Evolutionary conservation across 53 echinoderm and acorn worm species (phyloP), one percentile per base, ranked within the genome.

Genomic region (Stichopus horrens): DNA sequence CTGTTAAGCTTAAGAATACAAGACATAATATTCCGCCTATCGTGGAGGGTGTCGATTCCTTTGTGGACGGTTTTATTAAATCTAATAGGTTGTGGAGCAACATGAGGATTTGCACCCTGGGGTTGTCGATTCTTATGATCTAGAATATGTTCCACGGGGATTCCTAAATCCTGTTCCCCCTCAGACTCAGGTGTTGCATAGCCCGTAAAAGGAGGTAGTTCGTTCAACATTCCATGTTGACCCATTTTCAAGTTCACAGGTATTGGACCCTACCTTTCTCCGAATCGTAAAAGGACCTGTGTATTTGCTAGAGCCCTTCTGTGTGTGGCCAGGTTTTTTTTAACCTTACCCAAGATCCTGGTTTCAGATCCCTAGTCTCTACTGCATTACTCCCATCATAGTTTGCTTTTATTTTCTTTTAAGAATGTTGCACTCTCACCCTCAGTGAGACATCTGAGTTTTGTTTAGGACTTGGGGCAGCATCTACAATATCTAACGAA

Each of bases 91-190:
- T n/a, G n/a, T n/a, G n/a, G n/a, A n/a, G n/a, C n/a, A n/a, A n/a
- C n/a, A n/a, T n/a, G n/a, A n/a, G n/a, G n/a, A n/a, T n/a, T n/a
- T n/a, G n/a, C n/a, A n/a, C n/a, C n/a, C n/a, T n/a, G n/a, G n/a
- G n/a, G n/a, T n/a, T n/a, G n/a, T n/a, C n/a, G n/a, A n/a, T n/a
- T n/a, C n/a, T n/a, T n/a, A n/a, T n/a, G n/a, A n/a, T n/a, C n/a
- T n/a, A n/a, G n/a, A n/a, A n/a, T n/a, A n/a, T n/a, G 77, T 5
- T 86, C 86, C 37, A 89, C 74, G 22, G 89, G 85, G 79, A 89
- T 86, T 68, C 86, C 76, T 58, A 58, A 7, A 58, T 58, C 6
- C 9, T 58, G 58, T 58, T 58, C 58, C 58, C 9, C 58, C 58
- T 7, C 58, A 7, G 6, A 9, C 9, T 58, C 58, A 58, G 58